These are phyloP conservation scores for Zosterops borbonicus DNA, from an alignment of 2,113 vertebrate genomes.

Conservation along the genomic window DNA sequence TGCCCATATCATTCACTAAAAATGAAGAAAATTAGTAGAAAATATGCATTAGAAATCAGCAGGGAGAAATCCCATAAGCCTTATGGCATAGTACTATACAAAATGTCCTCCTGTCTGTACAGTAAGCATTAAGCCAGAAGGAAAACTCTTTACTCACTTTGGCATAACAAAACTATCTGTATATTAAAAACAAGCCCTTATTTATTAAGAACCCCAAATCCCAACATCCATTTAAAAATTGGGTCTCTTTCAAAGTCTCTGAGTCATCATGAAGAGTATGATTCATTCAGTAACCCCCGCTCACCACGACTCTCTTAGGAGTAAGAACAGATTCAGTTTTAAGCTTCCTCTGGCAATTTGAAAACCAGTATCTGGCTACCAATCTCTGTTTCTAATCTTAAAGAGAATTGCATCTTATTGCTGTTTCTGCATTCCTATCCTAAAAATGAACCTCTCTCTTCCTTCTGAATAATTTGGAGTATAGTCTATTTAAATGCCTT, in stretches of 20 bases:
- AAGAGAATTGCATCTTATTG: neutral
- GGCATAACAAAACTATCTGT: neutral
- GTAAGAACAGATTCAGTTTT: conserved; percentile 40
- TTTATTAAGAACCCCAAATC: conserved; percentile 34
- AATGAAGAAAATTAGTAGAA: neutral
- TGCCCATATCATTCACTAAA: neutral
- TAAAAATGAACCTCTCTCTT: neutral
- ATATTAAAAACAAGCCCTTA: conserved; percentile 43
- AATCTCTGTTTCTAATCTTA: conserved; percentile 24
- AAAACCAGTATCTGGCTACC: conserved; percentile 28
- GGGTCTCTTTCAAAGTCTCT: conserved; percentile 48
- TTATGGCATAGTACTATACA: neutral
- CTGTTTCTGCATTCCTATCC: neutral
- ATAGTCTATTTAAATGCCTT: conserved; percentile 40
- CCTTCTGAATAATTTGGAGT: conserved; percentile 33
- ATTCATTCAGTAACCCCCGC: conserved; percentile 42
- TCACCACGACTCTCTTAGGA: conserved; percentile 13
- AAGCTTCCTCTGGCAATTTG: conserved; percentile 19
- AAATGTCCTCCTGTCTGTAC: conserved; percentile 25
- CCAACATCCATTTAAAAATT: conserved; percentile 39
- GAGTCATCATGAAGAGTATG: conserved; percentile 57
- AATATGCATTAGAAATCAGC: neutral
- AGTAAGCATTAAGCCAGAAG: neutral
- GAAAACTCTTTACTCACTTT: neutral
- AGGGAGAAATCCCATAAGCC: neutral